Conservation (phyloP, 2,113 vertebrate genomes). For the Chroicocephalus ridibundus region DNA sequence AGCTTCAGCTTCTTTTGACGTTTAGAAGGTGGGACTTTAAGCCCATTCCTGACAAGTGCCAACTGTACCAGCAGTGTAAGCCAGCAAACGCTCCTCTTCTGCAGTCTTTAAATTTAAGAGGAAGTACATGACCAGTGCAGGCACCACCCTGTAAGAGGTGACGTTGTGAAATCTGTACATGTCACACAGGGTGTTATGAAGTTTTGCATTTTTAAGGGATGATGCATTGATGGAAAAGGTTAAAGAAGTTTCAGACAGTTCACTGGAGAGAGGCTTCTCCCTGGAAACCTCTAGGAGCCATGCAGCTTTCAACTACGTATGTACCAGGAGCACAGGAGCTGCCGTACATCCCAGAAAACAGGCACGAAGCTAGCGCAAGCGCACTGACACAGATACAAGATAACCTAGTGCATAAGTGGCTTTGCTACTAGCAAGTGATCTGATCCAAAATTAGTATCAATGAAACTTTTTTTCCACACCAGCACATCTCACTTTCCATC, state of each 20-base stretch:
- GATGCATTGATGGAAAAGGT: not conserved
- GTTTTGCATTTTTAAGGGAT: not conserved
- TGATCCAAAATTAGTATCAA: not conserved
- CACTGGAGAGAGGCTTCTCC: not conserved
- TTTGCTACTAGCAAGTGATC: not conserved
- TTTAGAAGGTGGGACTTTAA: not conserved
- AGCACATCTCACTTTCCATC: not conserved
- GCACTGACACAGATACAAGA: not conserved
- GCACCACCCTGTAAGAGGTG: not conserved
- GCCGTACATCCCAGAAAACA: not conserved
- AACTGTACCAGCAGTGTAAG: not conserved
- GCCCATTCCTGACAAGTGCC: not conserved
- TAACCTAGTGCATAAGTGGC: not conserved
- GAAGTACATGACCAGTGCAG: not conserved
- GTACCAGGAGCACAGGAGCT: not conserved
- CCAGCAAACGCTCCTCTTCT: not conserved
- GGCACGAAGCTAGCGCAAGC: rapidly evolving
- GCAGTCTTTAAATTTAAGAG: not conserved
- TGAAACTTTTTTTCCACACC: not conserved
- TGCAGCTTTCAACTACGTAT: not conserved
- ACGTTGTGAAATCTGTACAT: not conserved
- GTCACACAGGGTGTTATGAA: rapidly evolving
- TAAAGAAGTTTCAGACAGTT: not conserved
- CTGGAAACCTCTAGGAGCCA: not conserved
- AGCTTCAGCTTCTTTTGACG: not conserved